Percentiles rank a stretch among this genome's conserved stretches.
Conservation (phyloP, 2,797 vertebrate species). For the Glyptemys insculpta region DNA sequence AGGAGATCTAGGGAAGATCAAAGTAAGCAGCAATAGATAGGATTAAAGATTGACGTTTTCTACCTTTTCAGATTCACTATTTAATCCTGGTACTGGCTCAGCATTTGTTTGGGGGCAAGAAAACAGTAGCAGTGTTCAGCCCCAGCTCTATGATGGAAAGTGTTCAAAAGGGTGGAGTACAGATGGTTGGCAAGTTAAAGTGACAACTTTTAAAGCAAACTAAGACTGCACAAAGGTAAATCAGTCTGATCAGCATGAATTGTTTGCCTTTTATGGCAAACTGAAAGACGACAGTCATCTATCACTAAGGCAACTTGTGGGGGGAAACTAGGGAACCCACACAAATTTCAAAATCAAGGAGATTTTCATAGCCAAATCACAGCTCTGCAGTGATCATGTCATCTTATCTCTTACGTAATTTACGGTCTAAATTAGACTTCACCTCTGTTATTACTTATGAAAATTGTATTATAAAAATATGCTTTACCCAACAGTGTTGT, state of each 20-base stretch:
- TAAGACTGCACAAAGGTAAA: neutral
- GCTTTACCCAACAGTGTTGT: constrained; percentile 73
- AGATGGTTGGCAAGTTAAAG: neutral
- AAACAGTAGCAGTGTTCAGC: neutral
- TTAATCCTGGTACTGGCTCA: neutral
- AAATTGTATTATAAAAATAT: neutral
- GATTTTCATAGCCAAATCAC: neutral
- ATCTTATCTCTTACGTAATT: neutral
- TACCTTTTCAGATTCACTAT: neutral
- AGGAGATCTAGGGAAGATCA: neutral
- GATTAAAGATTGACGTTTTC: neutral
- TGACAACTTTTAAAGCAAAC: too few species aligned
- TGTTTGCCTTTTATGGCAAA: neutral
- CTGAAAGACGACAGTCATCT: neutral
- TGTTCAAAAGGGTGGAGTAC: neutral
- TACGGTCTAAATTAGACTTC: neutral
- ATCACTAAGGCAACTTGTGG: neutral
- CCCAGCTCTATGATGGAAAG: neutral
- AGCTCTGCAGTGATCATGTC: neutral
- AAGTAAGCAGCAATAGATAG: neutral
- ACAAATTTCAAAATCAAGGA: neutral
- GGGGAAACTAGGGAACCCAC: neutral
- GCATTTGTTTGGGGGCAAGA: neutral
- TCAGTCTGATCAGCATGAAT: neutral
- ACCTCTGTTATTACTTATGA: neutral